Base-by-base conservation (phyloP, 2,888 invertebrate genomes). In the Eristalinus aeneus region DNA sequence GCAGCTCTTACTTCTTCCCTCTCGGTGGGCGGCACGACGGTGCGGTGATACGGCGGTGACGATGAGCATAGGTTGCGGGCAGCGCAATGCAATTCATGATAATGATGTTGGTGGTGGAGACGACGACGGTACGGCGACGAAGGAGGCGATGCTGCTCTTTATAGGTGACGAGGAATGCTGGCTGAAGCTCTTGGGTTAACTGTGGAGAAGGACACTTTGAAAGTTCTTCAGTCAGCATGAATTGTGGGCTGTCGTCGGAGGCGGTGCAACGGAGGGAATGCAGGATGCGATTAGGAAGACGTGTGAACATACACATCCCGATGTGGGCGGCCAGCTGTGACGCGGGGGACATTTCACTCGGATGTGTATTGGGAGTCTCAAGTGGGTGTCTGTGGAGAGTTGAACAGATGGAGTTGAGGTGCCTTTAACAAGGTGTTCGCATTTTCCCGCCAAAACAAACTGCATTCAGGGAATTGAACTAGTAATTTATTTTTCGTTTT, bases 361-460 rank as follows among this genome's bases (percentile, higher is more conserved):
- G 67, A 54, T 32, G 32, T 60, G 39, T 16, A 22, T 11, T 60
- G 20, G 60, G 31, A 27, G 73, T 73, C 73, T 73, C 73, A 64
- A 73, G 73, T 73, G 73, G 73, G 27, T 73, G 63, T 63, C 54
- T n/a, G 20, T 34, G 53, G 54, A 23, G 34, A 16, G 53, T 64
- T 63, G 34, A 32, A 34, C 12, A 20, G n/a, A 34, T 54, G 22
- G 31, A 53, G 20, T 54, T 56, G 68, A 68, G 34, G 46, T 27
- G 64, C 20, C 27, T 9, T 65, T 23, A 53, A 31, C 20, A 71
- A 31, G 71, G 61, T 36, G 72, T 27, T 54, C 12, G 20, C 32
- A 36, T 22, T 54, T 73, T 64, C 32, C 46, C 73, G 73, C 73
- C 73, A 73, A 73, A 73, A 54, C 39, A 27, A 32, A 67, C 31